Base-by-base conservation (phyloP, 2,888 invertebrate genomes). In the Drosophila antonietae region DNA sequence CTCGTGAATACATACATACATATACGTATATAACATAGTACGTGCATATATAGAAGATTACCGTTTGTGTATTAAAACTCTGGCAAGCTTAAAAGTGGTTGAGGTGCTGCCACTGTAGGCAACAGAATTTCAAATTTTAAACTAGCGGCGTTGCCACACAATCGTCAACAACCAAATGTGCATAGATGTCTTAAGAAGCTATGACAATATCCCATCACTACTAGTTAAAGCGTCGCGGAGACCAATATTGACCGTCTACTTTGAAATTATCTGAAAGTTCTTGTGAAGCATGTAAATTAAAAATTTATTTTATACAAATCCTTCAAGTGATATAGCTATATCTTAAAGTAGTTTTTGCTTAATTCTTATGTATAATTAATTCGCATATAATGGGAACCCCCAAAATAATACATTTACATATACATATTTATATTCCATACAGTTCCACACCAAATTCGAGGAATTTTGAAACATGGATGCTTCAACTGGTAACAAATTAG, bases 241-340 rank as follows among this genome's bases (percentile, higher is more conserved):
- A 3, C 31, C 9, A n/a, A 1, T 2, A 9, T 1, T 0, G 28
- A 5, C 5, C 10, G n/a, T n/a, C 6, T 18, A 7, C 14, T 14
- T 3, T 1, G 0, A 3, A 51, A 14, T 35, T 35, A 0, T 14
- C 0, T 12, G 8, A 51, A 18, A 49, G 31, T 18, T 28, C 28
- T 28, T 10, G n/a, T 28, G n/a, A 1, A 28, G 15, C 3, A 15
- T 3, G 2, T 6, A 46, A 23, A 4, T 18, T 9, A 2, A 10
- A 44, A 44, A 44, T 20, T 0, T 2, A 6, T 12, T 44, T 44
- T 1, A 43, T 12, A 4, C 12, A 35, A 12, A 41, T 41, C 8
- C 12, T 12, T 44, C 23, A 23, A 23, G 44, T 23, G 23, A 14
- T 46, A 14, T 46, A 44, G 6, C 28, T 28, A 10, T 20, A 12